Base-by-base conservation (phyloP, 2,113 vertebrate genomes). In the Phylloscopus trochiloides region DNA sequence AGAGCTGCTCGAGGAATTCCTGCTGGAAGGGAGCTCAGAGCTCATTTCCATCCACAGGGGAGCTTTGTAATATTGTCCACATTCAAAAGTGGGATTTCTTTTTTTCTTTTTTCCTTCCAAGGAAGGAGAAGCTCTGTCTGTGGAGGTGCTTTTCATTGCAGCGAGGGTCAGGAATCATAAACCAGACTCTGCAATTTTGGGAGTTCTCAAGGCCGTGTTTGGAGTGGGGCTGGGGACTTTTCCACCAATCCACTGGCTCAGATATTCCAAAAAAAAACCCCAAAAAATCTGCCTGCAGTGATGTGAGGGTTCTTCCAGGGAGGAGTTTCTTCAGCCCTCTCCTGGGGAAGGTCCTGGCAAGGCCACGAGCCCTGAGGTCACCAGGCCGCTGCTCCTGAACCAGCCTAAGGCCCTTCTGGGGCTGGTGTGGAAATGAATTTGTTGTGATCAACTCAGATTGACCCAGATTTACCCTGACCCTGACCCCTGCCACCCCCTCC, bases 41-140 rank as follows among this genome's bases (percentile, higher is more conserved):
- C 28, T 74, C 9, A 0, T 74, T 87, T 76, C 17, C 61, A 31
- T 59, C 75, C 6, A 15, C 52, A 55, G 11, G 6, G 50, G 29
- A 29, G 18, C 14, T 14, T 66, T 0, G 15, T 10, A 16, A 6
- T 26, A 2, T 17, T 5, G 18, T 31, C 80, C 29, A 9, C 13
- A 3, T 42, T 29, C 51, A 24, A 67, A 74, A 81, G 17, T 0
- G 17, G 38, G 29, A 10, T 9, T 55, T 9, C 36, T 20, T 7
- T 50, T 9, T 19, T 45, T 20, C 31, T 8, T 47, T 50, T 28
- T 45, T 22, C 38, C 8, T 51, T 43, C 32, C 17, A 17, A 6
- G 83, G 71, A 63, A 77, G 25, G 67, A 82, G 47, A 6, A 42
- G 3, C 17, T 55, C 19, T 1, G 58, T 47, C 38, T 51, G 36